These are phyloP conservation scores for Laterallus jamaicensis DNA, from an alignment of 2,113 vertebrate genomes.

Conservation along the genomic window DNA sequence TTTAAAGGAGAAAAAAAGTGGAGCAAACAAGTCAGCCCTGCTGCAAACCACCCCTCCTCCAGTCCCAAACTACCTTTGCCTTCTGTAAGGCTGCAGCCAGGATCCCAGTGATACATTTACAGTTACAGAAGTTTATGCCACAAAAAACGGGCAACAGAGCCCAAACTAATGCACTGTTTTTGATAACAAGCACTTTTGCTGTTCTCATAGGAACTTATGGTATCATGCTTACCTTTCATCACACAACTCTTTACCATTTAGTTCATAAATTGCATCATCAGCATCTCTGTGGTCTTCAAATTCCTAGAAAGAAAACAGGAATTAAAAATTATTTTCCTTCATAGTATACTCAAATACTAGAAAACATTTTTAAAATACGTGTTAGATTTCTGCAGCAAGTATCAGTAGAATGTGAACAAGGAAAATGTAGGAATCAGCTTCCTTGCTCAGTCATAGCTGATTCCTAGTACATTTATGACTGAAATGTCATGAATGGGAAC, in stretches of 20 bases:
- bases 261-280: constrained; percentile 91
- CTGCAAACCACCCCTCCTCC: not conserved
- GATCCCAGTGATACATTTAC: not conserved
- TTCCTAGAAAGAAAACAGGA: constrained; percentile 73
- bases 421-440: too few relatives aligned
- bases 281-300: constrained; percentile 94
- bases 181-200: not conserved
- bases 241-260: constrained; percentile 91
- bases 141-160: not conserved
- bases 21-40: not conserved
- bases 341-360: not conserved
- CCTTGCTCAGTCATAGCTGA: not conserved
- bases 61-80: not conserved
- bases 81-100: not conserved
- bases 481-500: too few relatives aligned
- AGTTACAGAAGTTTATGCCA: not conserved
- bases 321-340: not conserved
- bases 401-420: not conserved
- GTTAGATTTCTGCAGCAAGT: not conserved
- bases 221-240: constrained; percentile 82
- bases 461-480: not conserved
- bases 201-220: not conserved
- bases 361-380: not conserved
- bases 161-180: not conserved
- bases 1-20: not conserved